Evolutionary conservation across 2,113 vertebrate genomes (phyloP), one percentile per base, ranked within the genome.

Genomic region (Prunella himalayana): DNA sequence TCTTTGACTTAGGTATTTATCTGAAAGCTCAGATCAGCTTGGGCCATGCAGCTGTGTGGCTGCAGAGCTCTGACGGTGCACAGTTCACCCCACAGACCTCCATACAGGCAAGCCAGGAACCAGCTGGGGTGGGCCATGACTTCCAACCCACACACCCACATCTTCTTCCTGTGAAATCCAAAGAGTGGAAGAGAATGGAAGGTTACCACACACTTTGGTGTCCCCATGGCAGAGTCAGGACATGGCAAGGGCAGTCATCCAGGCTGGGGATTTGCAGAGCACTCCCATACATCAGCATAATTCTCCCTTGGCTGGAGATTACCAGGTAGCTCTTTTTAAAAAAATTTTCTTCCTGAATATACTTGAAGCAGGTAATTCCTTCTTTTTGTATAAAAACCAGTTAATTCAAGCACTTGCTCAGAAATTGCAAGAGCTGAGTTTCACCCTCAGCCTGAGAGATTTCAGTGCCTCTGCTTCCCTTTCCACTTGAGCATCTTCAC

Each of bases 91-190:
- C 4, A 0, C 0, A 50, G 60, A 42, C 25, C 73, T 86, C 41
- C 31, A 33, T 11, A 56, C 28, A 85, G 37, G 70, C 31, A 69
- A 60, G 28, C 4, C 61, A 71, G 24, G 33, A 63, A 39, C 21
- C 5, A 5, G 7, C 39, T 79, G 57, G 37, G 39, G 31, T 0
- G 0, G 22, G 25, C 45, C 84, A 72, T 33, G 22, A 15, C 20
- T 82, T 80, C 78, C 51, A 85, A 23, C 11, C 11, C 42, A 20
- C 33, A 63, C 28, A 28, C 21, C 15, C 31, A 35, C 0, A 0
- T 33, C 79, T 90, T 65, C 45, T 47, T 82, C 35, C 59, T 0
- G 0, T 25, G 45, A 59, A 80, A 90, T 23, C 42, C 12, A 25
- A 56, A 54, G 61, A 35, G 25, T 37, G 27, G 51, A 42, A 79